Conservation (phyloP, 2,797 vertebrate species). For the Silurus aristotelis region DNA sequence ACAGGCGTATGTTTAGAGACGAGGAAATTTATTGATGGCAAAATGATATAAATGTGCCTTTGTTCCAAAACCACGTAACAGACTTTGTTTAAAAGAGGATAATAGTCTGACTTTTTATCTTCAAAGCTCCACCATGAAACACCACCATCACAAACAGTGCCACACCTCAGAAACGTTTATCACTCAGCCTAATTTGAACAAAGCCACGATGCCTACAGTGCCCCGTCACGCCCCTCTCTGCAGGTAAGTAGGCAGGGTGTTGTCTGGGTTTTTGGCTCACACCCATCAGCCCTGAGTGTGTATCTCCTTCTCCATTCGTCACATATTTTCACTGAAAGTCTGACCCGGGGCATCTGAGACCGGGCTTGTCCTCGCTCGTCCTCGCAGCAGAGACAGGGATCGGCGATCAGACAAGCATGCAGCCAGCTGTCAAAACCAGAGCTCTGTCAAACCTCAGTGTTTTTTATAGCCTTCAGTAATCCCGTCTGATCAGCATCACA, state of each 20-base stretch:
- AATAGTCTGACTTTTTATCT: too few species aligned
- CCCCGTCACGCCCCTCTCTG: background rate
- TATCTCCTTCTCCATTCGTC: background rate
- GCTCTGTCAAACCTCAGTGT: background rate
- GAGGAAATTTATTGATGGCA: too few species aligned
- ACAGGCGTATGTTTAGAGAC: too few species aligned
- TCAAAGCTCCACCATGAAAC: too few species aligned
- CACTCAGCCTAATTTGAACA: background rate
- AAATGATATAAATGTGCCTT: too few species aligned
- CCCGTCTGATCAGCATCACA: background rate
- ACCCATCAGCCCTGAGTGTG: background rate
- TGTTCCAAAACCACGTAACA: too few species aligned
- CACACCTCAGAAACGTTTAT: background rate
- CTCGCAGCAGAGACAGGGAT: conserved; percentile 62
- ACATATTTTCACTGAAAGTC: conserved; percentile 64
- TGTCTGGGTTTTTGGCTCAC: conserved; percentile 8
- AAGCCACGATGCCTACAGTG: background rate
- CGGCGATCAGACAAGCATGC: conserved; percentile 52
- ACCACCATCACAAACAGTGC: background rate
- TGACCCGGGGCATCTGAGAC: conserved; percentile 59
- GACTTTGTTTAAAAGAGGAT: too few species aligned
- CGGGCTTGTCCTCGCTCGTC: conserved; percentile 71
- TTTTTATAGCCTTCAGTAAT: conserved; percentile 12
- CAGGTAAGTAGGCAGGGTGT: background rate
- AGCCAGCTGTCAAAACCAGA: conserved; percentile 41